Evolutionary conservation across 2,113 vertebrate species (phyloP), one percentile per base, ranked within the genome.

Genomic region (Ursus arctos): DNA sequence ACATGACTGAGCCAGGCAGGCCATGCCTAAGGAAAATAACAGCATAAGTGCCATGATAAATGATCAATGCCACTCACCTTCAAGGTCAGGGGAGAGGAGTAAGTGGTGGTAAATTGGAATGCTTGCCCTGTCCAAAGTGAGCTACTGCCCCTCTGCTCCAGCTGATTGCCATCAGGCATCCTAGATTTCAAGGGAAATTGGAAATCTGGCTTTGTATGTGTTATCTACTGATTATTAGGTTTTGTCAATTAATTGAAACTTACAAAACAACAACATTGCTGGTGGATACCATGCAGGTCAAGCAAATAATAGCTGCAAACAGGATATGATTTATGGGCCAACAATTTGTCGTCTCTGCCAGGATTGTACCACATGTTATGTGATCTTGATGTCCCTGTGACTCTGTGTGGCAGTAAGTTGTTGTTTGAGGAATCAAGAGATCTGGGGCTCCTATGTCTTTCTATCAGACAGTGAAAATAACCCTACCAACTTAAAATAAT

Each of bases 261-360:
- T 77, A 5, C 21, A 6, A 31, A 71, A 51, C 33, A 69, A 24
- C n/a, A 8, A 31, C 63, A 31, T 65, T 65, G 31, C 43, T 93
- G 24, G 21, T 12, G 36, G 33, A 85, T 21, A 86, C 4, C 65
- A 87, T 16, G 21, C 26, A 86, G 15, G 65, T 43, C 87, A 93
- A 87, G 59, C 55, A 96, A 97, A 96, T 95, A 65, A 49, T 55
- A 51, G 28, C 72, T 57, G 5, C n/a, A 86, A 63, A 86, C 15
- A 53, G 16, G 18, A 49, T 77, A 51, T 87, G 21, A n/a, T 57
- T 93, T 65, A 65, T 90, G 31, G 4, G 22, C 2, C 3, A 55
- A 47, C 24, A 71, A 13, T 65, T 59, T 85, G n/a, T 53, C 53
- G 51, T 36, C 36, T 81, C 18, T n/a, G 13, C 24, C 43, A 26